These are phyloP conservation scores for Tinamus guttatus DNA, from an alignment of 2,113 vertebrate genomes.

Conservation along the genomic window DNA sequence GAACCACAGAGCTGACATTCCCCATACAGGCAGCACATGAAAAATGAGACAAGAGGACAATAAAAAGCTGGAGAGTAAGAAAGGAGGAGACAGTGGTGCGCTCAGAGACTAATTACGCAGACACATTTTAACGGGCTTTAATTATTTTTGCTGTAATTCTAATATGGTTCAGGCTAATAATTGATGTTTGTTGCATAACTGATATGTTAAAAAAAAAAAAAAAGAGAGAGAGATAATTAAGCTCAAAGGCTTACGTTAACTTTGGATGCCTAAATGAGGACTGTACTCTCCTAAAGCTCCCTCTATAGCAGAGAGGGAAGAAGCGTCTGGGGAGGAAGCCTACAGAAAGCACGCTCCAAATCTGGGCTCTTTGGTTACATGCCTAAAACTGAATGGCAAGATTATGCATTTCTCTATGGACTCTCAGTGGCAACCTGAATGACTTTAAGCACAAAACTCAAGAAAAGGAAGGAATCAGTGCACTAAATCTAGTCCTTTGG, in stretches of 20 bases:
- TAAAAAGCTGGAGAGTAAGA: not conserved
- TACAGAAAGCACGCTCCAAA: not conserved
- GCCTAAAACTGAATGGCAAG: not conserved
- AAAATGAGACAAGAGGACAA: conserved; percentile 41
- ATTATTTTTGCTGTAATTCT: not conserved
- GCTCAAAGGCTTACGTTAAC: not conserved
- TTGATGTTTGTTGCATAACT: conserved; percentile 10
- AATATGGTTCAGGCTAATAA: conserved; percentile 27
- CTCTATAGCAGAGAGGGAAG: not conserved
- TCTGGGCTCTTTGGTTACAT: rapidly evolving
- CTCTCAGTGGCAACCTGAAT: not conserved
- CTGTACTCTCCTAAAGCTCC: not conserved
- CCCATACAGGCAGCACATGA: not conserved
- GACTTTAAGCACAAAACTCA: too few relatives aligned
- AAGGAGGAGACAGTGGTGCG: not conserved
- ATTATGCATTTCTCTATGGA: not conserved
- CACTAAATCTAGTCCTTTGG: not conserved
- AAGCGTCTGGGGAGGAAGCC: not conserved
- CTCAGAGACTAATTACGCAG: conserved; percentile 27
- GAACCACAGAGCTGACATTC: not conserved
- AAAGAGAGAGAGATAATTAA: not conserved
- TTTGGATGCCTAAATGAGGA: not conserved
- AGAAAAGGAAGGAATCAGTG: too few relatives aligned
- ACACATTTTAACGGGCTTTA: conserved; percentile 19
- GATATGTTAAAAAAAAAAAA: not conserved